phyloP scores from a whole-genome alignment of 64 coral and sea anemone species.

The Stichodactyla mertensii region DNA sequence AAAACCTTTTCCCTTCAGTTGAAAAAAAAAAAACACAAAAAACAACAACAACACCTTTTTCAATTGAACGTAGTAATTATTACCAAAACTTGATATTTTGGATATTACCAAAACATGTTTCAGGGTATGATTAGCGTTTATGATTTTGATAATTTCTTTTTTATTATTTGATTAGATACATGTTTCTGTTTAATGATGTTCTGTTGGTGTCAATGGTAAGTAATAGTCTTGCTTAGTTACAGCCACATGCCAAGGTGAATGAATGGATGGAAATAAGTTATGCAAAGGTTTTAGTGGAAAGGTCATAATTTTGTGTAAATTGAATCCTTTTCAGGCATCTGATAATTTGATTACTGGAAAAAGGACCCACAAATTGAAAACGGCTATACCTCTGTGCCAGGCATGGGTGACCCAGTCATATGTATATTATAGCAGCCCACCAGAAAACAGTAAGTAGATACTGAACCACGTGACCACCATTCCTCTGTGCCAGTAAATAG shows the following conservation, averaged over 20 bases:
- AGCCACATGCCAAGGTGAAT: too few relatives aligned
- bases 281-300: too few relatives aligned
- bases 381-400: conserved; percentile 52
- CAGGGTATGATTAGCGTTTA: too few relatives aligned
- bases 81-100: too few relatives aligned
- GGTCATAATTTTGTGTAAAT: not conserved
- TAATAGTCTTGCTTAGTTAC: not conserved
- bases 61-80: too few relatives aligned
- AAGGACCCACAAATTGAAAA: conserved; percentile 83
- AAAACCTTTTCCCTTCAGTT: too few relatives aligned
- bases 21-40: too few relatives aligned
- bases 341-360: conserved; percentile 83
- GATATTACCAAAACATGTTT: too few relatives aligned
- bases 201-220: conserved; percentile 79
- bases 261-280: too few relatives aligned
- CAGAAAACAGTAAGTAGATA: conserved; percentile 67
- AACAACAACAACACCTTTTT: too few relatives aligned
- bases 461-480: not conserved
- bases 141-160: not conserved
- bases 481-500: conserved; percentile 70
- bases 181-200: conserved; percentile 89
- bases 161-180: conserved; percentile 52
- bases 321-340: conserved; percentile 57
- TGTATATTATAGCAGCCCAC: conserved; percentile 77
- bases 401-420: conserved; percentile 64